Evolutionary conservation across 2,888 invertebrate genomes (phyloP), one percentile per base, ranked within the genome.

Genomic region (Acanthosepion pharaonis): DNA sequence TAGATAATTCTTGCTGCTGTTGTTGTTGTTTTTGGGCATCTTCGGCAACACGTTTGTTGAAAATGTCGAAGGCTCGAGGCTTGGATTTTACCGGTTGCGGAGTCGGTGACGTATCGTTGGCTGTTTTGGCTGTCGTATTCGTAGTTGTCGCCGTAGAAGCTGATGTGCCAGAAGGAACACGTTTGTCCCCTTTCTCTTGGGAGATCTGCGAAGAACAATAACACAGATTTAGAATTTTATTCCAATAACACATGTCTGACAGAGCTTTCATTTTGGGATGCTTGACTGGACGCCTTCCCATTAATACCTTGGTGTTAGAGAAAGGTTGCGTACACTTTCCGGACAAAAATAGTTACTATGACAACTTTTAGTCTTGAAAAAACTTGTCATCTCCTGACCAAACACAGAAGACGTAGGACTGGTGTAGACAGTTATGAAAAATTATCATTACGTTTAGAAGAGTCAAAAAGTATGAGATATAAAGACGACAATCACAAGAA

Each of bases 61-160:
- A 91, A 55, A 95, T 95, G 91, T 96, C 96, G 94, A 96, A 96
- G 94, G 95, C 95, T 94, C 91, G 64, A 20, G 94, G 64, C n/a
- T 48, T 53, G 18, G 48, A 51, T 93, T 93, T 59, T 28, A n/a
- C n/a, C 23, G 51, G 42, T n/a, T 64, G 93, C 51, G 59, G 64
- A 15, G 53, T 20, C 11, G 64, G 92, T 15, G 53, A 49, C 23
- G 49, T 49, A 28, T 49, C 55, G 18, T 49, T 23, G 28, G 91
- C 91, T 51, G 94, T 51, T 48, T 55, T 94, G 91, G 91, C 53
- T 51, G 91, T 51, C 2, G 64, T 49, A 28, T 15, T 53, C 15
- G 49, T 48, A 5, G 51, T 20, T 20, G 53, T 5, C 18, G 78
- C 53, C 51, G 94, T 28, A 92, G 94, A 93, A 15, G 94, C 51